Evolutionary conservation across 2,113 vertebrate genomes (phyloP).

Genomic region (Sebastes fasciatus): DNA sequence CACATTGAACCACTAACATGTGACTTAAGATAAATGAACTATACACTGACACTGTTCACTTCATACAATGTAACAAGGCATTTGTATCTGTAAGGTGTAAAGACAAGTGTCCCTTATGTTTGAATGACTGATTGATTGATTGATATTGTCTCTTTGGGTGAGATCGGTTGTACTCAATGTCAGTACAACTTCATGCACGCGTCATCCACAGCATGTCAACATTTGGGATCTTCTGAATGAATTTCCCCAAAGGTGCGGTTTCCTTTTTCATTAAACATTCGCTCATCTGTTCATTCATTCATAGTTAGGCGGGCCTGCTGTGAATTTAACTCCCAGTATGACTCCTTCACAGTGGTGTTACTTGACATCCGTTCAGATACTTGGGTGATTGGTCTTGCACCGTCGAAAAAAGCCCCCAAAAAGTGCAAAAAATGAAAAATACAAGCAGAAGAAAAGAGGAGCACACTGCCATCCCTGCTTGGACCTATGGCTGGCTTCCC

Average conservation of each 20-base stretch:
- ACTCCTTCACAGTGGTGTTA: conserved; percentile 70
- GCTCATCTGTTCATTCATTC: conserved; percentile 71
- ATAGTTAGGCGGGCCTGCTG: conserved; percentile 54
- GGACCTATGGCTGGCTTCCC: conserved; percentile 70
- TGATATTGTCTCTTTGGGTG: conserved; percentile 69
- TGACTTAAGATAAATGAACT: conserved; percentile 69
- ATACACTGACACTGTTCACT: conserved; percentile 73
- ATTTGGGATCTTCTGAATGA: conserved; percentile 58
- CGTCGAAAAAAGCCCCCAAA: conserved; percentile 32
- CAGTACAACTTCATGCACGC: conserved; percentile 69
- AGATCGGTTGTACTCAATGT: conserved; percentile 73
- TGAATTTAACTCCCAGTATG: conserved; percentile 21
- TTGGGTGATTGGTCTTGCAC: conserved; percentile 49
- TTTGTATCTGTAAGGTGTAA: conserved; percentile 69
- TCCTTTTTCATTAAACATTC: conserved; percentile 65
- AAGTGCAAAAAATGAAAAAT: conserved; percentile 58
- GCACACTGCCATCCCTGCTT: conserved; percentile 38
- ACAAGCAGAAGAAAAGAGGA: conserved; percentile 47
- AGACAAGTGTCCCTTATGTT: conserved; percentile 45
- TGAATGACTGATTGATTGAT: conserved; percentile 37
- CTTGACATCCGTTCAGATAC: conserved; percentile 56
- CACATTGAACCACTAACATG: conserved; percentile 69
- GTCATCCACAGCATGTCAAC: conserved; percentile 56
- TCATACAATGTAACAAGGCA: conserved; percentile 73
- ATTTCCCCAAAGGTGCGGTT: conserved; percentile 68